phyloP scores from a whole-genome alignment of 2,113 vertebrate genomes.

The western clawed frog (Xenopus tropicalis) region UCB_Xtro_10.0 CM004450.2:66927501-66928000 shows the following conservation, averaged over 20 bases:
- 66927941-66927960: conserved; percentile 13
- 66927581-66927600: conserved; percentile 7
- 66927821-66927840: neutral
- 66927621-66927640: conserved; percentile 19
- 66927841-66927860: neutral
- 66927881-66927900: conserved; percentile 1
- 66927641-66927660: conserved; percentile 31
- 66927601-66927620: conserved; percentile 2
- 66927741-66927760: conserved; percentile 27
- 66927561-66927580: conserved; percentile 4
- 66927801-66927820: neutral
- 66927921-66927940: conserved; percentile 18
- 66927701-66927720: conserved; percentile 22
- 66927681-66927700: conserved; percentile 26
- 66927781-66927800: neutral
- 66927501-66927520: neutral
- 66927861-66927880: neutral
- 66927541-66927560: conserved; percentile 6
- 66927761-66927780: conserved; percentile 16
- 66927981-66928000: conserved; percentile 1
- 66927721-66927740: conserved; percentile 11
- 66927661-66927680: conserved; percentile 28
- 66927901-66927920: neutral
- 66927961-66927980: conserved; percentile 1
- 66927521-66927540: neutral